phyloP scores from a whole-genome alignment of 2,888 invertebrate species.

The Drosophila bunnanda region DNA sequence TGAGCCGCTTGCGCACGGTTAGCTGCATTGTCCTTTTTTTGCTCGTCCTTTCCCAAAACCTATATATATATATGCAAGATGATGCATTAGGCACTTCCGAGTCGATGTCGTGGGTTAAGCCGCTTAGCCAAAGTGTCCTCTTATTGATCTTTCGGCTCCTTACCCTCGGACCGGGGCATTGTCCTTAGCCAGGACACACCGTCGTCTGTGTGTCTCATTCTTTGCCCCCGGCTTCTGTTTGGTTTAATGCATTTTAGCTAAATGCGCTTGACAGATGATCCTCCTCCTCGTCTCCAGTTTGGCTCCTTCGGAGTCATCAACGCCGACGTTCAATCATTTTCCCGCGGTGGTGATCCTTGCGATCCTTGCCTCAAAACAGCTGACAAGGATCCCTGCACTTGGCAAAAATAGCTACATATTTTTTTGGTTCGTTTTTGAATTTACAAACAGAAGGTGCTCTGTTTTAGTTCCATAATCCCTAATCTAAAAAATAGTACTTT shows the following conservation, averaged over 20 bases:
- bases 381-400: constrained; percentile 41
- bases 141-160: constrained; percentile 51
- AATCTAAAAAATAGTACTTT: too few relatives aligned
- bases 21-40: constrained; percentile 76
- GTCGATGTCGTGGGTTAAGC: constrained; percentile 62
- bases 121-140: constrained; percentile 74
- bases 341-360: constrained; percentile 22
- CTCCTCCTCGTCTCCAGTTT: constrained; percentile 8
- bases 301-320: constrained; percentile 51
- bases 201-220: background rate
- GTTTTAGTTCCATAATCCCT: too few relatives aligned
- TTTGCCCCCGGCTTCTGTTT: constrained; percentile 27
- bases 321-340: constrained; percentile 68
- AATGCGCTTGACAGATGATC: constrained; percentile 74
- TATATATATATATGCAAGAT: constrained; percentile 58
- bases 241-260: constrained; percentile 56
- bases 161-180: constrained; percentile 31
- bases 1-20: constrained; percentile 83
- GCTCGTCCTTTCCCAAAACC: constrained; percentile 43
- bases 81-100: constrained; percentile 76
- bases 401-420: background rate
- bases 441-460: background rate
- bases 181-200: constrained; percentile 27
- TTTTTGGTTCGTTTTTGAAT: too few relatives aligned
- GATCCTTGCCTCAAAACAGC: constrained; percentile 46